phyloP scores from a whole-genome alignment of 2,888 invertebrate species.

The Ceriagrion tenellum region DNA sequence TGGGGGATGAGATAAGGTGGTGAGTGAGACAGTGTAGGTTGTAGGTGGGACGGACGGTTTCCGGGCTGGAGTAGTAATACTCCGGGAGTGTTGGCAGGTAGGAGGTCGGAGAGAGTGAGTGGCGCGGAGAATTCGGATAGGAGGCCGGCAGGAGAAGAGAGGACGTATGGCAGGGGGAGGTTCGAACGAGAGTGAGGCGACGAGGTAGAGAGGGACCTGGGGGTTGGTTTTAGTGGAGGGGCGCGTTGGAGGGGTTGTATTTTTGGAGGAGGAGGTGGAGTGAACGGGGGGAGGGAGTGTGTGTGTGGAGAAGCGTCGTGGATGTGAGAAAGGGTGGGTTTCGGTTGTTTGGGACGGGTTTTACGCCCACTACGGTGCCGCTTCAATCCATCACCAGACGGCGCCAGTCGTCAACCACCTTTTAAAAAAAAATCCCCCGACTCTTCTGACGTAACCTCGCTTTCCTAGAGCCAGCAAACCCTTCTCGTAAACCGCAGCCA shows the following conservation, averaged over 20 bases:
- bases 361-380: constrained; percentile 15
- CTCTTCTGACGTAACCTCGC: constrained; percentile 11
- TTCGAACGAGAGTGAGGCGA: background rate
- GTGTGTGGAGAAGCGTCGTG: background rate
- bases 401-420: constrained; percentile 59
- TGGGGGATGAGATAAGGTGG: background rate
- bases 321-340: background rate
- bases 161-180: too few species aligned
- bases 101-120: background rate
- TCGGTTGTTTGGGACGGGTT: background rate
- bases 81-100: too few species aligned
- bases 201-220: background rate
- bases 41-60: background rate
- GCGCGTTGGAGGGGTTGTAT: too few species aligned
- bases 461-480: background rate
- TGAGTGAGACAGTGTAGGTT: background rate
- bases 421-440: background rate
- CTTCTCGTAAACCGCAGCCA: background rate
- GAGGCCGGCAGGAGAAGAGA: background rate
- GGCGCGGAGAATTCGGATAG: too few species aligned
- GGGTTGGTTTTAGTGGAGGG: background rate
- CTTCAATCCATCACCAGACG: constrained; percentile 62
- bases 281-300: background rate
- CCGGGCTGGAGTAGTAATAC: too few species aligned
- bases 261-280: too few species aligned